Conservation (phyloP, 2,113 vertebrate species). For the Zosterops pallidus region DNA sequence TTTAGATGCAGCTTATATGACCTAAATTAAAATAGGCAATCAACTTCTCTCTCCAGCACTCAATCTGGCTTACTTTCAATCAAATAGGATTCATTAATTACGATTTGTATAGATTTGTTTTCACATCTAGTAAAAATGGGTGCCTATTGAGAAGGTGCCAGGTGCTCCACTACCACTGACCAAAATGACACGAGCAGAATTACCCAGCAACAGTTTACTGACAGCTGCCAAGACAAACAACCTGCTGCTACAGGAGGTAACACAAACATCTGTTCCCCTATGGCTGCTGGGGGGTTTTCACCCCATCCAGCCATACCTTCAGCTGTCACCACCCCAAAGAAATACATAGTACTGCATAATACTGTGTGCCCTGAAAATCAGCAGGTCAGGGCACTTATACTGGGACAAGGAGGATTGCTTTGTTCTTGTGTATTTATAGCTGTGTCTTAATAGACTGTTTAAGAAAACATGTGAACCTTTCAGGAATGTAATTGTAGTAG, state of each 20-base stretch:
- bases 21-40: not conserved
- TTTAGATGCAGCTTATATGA: not conserved
- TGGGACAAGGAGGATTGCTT: not conserved
- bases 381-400: not conserved
- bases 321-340: not conserved
- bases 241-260: not conserved
- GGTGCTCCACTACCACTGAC: not conserved
- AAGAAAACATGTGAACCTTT: not conserved
- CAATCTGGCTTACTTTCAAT: not conserved
- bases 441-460: not conserved
- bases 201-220: not conserved
- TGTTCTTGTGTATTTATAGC: not conserved
- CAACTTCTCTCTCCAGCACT: not conserved
- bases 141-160: not conserved
- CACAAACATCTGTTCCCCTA: not conserved
- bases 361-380: not conserved
- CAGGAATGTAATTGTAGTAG: not conserved
- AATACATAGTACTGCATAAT: rapidly evolving
- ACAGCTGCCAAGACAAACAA: not conserved
- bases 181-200: not conserved
- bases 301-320: not conserved
- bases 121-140: not conserved
- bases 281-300: not conserved
- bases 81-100: not conserved
- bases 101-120: not conserved